phyloP scores from a whole-genome alignment of 2,113 vertebrate genomes.

The Reinhardtius hippoglossoides region DNA sequence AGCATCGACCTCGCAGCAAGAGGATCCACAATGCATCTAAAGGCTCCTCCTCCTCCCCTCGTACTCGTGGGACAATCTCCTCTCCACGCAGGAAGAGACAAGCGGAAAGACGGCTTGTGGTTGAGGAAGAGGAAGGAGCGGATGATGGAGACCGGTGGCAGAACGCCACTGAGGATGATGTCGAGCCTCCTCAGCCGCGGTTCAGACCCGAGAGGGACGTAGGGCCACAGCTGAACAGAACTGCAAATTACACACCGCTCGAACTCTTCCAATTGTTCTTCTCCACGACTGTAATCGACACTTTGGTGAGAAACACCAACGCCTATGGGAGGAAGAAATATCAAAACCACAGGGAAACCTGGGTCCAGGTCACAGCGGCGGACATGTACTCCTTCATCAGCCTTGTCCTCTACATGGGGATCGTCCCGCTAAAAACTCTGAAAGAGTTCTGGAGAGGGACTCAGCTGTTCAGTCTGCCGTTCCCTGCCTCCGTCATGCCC shows the following conservation, averaged over 20 bases:
- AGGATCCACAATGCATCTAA: conserved; percentile 2
- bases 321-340: conserved; percentile 51
- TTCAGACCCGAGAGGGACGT: conserved; percentile 58
- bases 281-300: conserved; percentile 53
- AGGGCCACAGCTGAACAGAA: conserved; percentile 65
- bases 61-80: background rate
- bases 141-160: conserved; percentile 48
- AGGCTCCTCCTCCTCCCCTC: background rate
- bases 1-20: conserved; percentile 13
- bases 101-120: background rate
- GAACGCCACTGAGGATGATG: conserved; percentile 51
- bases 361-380: conserved; percentile 39
- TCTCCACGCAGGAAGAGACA: conserved; percentile 18
- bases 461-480: conserved; percentile 59
- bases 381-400: conserved; percentile 68
- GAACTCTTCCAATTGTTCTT: conserved; percentile 72
- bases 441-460: conserved; percentile 66
- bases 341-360: conserved; percentile 38
- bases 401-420: conserved; percentile 71
- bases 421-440: conserved; percentile 62
- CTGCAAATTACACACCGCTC: conserved; percentile 57
- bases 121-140: background rate
- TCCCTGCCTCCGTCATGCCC: conserved; percentile 66
- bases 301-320: conserved; percentile 63
- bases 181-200: conserved; percentile 40